A percentile compares a stretch with the other conserved stretches of the same genome.
Conservation (phyloP, 2,113 vertebrate species). For the Anarhynchus alexandrinus region DNA sequence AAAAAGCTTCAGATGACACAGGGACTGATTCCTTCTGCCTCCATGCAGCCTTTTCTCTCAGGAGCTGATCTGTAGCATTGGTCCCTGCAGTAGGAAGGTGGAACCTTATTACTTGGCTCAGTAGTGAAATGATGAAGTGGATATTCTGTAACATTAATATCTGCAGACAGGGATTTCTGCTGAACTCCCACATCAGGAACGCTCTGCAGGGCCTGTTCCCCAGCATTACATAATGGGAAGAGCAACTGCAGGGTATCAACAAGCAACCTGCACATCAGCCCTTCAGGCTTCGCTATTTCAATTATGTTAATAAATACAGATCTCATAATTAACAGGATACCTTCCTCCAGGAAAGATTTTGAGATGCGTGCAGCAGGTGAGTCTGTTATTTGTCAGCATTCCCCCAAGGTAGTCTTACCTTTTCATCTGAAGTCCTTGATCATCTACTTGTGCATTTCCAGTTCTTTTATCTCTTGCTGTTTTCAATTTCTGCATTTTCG, state of each 20-base stretch:
- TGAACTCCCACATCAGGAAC: neutral
- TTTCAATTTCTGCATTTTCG: neutral
- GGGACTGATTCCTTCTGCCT: neutral
- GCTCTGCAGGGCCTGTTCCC: neutral
- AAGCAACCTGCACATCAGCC: neutral
- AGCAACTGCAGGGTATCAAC: neutral
- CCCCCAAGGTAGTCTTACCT: neutral
- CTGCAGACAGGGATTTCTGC: neutral
- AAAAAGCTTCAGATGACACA: neutral
- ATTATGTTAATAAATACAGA: neutral
- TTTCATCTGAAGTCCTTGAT: neutral
- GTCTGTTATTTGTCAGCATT: neutral
- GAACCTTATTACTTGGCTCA: neutral
- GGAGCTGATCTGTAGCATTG: neutral
- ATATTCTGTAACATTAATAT: neutral
- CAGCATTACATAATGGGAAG: fast-evolving
- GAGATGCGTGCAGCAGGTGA: neutral
- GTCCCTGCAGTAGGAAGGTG: neutral
- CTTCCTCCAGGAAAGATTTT: neutral
- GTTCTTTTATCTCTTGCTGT: neutral
- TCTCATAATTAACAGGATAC: neutral
- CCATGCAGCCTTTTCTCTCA: neutral
- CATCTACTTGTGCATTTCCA: neutral
- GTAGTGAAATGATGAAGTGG: neutral
- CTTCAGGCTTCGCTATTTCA: neutral